Conservation (phyloP, 2,888 invertebrate species). For the Catocala nupta region DNA sequence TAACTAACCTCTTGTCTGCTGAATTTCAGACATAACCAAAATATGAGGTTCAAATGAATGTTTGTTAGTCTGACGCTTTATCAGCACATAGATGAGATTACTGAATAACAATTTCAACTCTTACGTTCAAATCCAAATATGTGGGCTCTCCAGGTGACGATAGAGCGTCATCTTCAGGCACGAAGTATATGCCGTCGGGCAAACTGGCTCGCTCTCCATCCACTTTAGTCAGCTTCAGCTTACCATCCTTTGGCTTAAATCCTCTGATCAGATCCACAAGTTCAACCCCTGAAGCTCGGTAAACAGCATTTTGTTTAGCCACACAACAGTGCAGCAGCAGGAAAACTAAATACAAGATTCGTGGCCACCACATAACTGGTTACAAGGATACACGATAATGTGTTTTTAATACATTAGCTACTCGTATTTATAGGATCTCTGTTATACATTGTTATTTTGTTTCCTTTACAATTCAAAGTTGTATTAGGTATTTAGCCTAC, state of each 20-base stretch:
- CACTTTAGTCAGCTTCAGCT: slow-evolving; percentile 51
- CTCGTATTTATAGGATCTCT: slow-evolving; percentile 57
- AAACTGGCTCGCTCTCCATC: slow-evolving; percentile 43
- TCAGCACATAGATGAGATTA: too few relatives aligned
- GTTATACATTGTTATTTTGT: slow-evolving; percentile 8
- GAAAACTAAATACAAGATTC: slow-evolving; percentile 27
- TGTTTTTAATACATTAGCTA: slow-evolving; percentile 34
- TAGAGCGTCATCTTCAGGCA: slow-evolving; percentile 60
- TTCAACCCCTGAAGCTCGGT: slow-evolving; percentile 53
- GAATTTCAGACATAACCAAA: too few relatives aligned
- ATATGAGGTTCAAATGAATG: too few relatives aligned
- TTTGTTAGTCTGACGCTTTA: too few relatives aligned
- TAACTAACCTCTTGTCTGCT: too few relatives aligned
- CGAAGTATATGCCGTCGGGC: slow-evolving; percentile 65
- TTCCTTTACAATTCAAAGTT: not conserved
- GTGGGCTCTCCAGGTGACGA: slow-evolving; percentile 29
- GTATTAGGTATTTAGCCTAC: not conserved
- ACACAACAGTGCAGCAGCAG: slow-evolving; percentile 38
- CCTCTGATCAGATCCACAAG: slow-evolving; percentile 59
- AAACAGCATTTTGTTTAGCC: slow-evolving; percentile 52
- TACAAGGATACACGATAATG: slow-evolving; percentile 54
- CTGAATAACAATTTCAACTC: slow-evolving; percentile 12
- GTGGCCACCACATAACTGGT: slow-evolving; percentile 45
- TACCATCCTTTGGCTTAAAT: slow-evolving; percentile 44
- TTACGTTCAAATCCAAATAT: slow-evolving; percentile 51